Evolutionary conservation across 2,888 invertebrate genomes (phyloP), one percentile per base, ranked within the genome.

Genomic region (Seladonia tumulorum): DNA sequence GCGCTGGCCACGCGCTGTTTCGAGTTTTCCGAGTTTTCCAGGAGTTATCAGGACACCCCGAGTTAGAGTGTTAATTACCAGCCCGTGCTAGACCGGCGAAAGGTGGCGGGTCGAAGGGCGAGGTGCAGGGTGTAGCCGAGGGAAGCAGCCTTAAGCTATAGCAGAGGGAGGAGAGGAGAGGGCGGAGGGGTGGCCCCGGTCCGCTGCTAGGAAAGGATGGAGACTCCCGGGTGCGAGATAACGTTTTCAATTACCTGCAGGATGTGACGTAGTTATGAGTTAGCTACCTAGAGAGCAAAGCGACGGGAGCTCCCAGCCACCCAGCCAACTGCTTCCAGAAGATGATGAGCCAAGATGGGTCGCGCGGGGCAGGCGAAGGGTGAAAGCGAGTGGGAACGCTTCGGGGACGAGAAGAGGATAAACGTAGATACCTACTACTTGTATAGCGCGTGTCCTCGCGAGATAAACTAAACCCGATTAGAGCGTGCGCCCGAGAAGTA

Each of bases 211-310:
- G 90, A 92, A 93, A 92, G 94, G 93, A 93, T 90, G 92, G 91
- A 92, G 91, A 91, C 91, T 92, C 90, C 90, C 90, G 94, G 94
- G 93, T 91, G 92, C 93, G 92, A 95, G 94, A 94, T 94, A 95
- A 94, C 94, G 93, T 94, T 95, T 95, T 95, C 95, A 94, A 95
- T 95, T 95, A 95, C 94, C 94, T 93, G 92, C 94, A 94, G 95
- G 95, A 95, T 95, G 94, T 94, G 94, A 95, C 93, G 94, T 93
- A 94, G 94, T 95, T 95, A 94, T 94, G 94, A 95, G 94, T 94
- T 94, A 93, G 94, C 93, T 92, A 92, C 92, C 91, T 92, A 90
- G 90, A 91, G 91, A 75, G 75, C 72, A 82, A 79, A 85, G 79
- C 86, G 82, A 45, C 72, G 73, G 57, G 49, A 81, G 85, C 76